Percentiles rank a stretch among this genome's conserved stretches.
phyloP scores from a whole-genome alignment of 2,888 invertebrate genomes.

The Alloscopus bannaensis region DNA sequence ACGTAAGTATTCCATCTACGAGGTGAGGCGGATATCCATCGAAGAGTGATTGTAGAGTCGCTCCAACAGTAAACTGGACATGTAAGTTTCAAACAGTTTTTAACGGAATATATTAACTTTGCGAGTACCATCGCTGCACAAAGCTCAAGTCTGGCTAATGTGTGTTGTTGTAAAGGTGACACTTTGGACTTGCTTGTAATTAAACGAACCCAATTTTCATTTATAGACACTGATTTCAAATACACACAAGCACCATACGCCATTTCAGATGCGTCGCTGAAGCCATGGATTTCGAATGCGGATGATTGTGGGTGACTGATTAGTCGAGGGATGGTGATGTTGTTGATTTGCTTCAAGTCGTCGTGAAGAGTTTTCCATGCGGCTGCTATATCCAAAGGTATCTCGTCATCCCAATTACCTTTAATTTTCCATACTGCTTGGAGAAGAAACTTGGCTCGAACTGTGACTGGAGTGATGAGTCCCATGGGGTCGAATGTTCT shows the following conservation, averaged over 20 bases:
- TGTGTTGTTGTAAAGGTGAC: neutral
- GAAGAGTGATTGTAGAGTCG: conserved; percentile 73
- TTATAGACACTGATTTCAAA: neutral
- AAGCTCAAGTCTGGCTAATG: conserved; percentile 8
- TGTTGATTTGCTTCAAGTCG: neutral
- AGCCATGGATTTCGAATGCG: conserved; percentile 21
- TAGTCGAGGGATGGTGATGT: neutral
- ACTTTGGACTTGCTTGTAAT: conserved; percentile 13
- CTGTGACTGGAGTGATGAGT: conserved; percentile 21
- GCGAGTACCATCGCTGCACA: conserved; percentile 3
- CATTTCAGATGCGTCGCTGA: conserved; percentile 15
- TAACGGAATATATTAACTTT: conserved; percentile 66
- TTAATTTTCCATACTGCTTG: conserved; percentile 40
- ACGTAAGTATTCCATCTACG: conserved; percentile 72
- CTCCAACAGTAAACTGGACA: conserved; percentile 65
- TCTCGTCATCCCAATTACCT: conserved; percentile 27
- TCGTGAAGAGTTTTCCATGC: neutral
- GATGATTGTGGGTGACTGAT: too few species aligned
- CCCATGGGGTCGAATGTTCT: conserved; percentile 41
- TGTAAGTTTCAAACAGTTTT: conserved; percentile 28
- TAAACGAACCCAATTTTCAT: neutral
- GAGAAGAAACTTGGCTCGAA: conserved; percentile 31
- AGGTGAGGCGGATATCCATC: conserved; percentile 71
- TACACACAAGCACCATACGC: conserved; percentile 9
- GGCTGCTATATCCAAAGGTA: neutral